Evolutionary conservation across 2,888 invertebrate genomes (phyloP).

Genomic region (Macrosoma leucophasiata): DNA sequence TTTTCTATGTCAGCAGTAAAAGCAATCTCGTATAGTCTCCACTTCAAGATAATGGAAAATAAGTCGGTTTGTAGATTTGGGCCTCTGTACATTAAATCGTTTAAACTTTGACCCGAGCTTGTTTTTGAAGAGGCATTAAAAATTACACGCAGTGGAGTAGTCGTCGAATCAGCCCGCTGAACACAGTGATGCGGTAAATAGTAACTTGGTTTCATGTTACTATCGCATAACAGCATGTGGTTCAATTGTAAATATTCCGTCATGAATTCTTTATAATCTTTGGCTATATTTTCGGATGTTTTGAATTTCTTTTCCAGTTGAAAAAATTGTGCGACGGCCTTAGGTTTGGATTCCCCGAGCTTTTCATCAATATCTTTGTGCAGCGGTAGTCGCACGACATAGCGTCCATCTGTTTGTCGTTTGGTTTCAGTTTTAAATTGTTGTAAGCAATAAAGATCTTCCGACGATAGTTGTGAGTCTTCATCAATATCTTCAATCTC

Average conservation of each 20-base stretch:
- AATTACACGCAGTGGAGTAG: constrained; percentile 23
- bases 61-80: constrained; percentile 24
- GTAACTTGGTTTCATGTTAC: constrained; percentile 8
- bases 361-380: constrained; percentile 5
- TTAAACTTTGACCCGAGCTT: constrained; percentile 19
- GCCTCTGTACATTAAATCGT: constrained; percentile 23
- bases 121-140: constrained; percentile 8
- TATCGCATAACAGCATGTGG: constrained; percentile 14
- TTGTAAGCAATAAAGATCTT: too few relatives aligned
- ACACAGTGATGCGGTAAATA: constrained; percentile 25
- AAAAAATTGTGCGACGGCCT: constrained; percentile 17
- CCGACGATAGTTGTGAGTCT: constrained; percentile 14
- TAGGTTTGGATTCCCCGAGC: constrained; percentile 14
- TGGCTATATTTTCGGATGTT: constrained; percentile 9
- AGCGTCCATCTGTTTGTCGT: constrained; percentile 12
- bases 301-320: constrained; percentile 13
- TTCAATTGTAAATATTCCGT: constrained; percentile 12
- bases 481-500: constrained; percentile 8
- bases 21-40: constrained; percentile 20
- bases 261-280: constrained; percentile 18
- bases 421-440: constrained; percentile 7
- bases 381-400: constrained; percentile 16
- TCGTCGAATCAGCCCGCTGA: constrained; percentile 17
- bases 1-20: constrained; percentile 26
- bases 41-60: constrained; percentile 15